Evolutionary conservation across 2,113 vertebrate genomes (phyloP).

Genomic region (Odocoileus hemionus): DNA sequence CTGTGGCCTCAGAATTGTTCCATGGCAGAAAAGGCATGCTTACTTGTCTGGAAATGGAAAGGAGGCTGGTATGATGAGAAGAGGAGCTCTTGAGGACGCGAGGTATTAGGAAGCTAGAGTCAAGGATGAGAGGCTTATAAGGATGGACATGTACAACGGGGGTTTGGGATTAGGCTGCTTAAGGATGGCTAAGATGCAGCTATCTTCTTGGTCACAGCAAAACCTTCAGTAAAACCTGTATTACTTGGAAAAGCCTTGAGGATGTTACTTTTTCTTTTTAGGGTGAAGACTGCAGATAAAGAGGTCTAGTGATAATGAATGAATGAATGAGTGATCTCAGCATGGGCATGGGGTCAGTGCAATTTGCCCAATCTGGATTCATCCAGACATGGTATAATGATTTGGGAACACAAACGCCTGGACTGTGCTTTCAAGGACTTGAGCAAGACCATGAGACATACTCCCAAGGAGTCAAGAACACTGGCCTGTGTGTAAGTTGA

Average conservation of each 20-base stretch:
- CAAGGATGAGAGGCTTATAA: background rate
- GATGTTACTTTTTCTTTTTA: background rate
- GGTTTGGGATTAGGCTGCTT: background rate
- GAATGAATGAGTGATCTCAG: background rate
- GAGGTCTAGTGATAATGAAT: background rate
- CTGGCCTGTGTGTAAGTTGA: background rate
- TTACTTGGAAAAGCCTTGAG: background rate
- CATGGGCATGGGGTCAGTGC: background rate
- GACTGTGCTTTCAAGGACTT: background rate
- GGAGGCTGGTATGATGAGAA: background rate
- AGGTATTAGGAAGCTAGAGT: background rate
- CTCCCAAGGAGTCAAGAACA: background rate
- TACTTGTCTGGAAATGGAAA: background rate
- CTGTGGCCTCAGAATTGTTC: background rate
- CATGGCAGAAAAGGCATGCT: background rate
- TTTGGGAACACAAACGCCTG: background rate
- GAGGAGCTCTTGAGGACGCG: background rate
- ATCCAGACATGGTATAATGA: background rate
- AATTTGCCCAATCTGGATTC: background rate
- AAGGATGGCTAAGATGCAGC: background rate
- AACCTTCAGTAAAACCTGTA: background rate
- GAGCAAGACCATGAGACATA: background rate
- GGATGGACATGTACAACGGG: background rate
- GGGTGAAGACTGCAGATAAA: accelerated
- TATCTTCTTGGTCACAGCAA: background rate